Evolutionary conservation across 2,797 vertebrate genomes (phyloP).

Genomic region (Sebastolobus altivelis): DNA sequence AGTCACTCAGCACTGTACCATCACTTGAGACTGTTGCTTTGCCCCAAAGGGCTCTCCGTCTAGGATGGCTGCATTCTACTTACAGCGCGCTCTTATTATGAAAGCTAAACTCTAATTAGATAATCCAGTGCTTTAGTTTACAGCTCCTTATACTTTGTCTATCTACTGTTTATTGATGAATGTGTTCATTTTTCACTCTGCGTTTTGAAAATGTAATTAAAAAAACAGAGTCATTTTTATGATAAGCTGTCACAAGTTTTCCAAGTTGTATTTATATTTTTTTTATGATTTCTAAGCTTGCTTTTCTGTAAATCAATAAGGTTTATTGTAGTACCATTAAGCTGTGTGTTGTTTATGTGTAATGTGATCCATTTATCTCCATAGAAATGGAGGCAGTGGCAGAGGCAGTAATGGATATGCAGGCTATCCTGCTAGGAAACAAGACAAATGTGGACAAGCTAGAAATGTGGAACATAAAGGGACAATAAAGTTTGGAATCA

Average conservation of each 20-base stretch:
- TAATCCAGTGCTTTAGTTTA: slow-evolving; percentile 55
- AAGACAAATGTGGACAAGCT: slow-evolving; percentile 60
- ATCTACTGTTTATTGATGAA: slow-evolving; percentile 32
- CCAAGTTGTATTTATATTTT: slow-evolving; percentile 23
- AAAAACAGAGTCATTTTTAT: slow-evolving; percentile 1
- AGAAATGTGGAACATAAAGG: slow-evolving; percentile 53
- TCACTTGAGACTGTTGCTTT: slow-evolving; percentile 57
- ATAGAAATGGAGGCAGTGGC: slow-evolving; percentile 82
- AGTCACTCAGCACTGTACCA: slow-evolving; percentile 65
- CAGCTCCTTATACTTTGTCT: slow-evolving; percentile 28
- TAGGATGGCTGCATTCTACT: slow-evolving; percentile 64
- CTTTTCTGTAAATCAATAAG: slow-evolving; percentile 26
- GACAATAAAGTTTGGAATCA: slow-evolving; percentile 69
- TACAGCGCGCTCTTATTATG: slow-evolving; percentile 50
- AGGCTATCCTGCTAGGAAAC: slow-evolving; percentile 59
- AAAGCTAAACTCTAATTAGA: slow-evolving; percentile 73
- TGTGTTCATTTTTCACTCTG: slow-evolving; percentile 2
- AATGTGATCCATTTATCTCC: slow-evolving; percentile 72
- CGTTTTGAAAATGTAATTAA: slow-evolving; percentile 20
- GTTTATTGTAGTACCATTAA: slow-evolving; percentile 26
- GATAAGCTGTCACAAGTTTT: slow-evolving; percentile 33
- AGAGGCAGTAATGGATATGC: slow-evolving; percentile 74
- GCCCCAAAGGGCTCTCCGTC: slow-evolving; percentile 54
- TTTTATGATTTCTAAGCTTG: slow-evolving; percentile 8
- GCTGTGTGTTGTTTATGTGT: slow-evolving; percentile 59